Evolutionary conservation across 2,797 vertebrate genomes (phyloP).

Genomic region (Balearica regulorum): DNA sequence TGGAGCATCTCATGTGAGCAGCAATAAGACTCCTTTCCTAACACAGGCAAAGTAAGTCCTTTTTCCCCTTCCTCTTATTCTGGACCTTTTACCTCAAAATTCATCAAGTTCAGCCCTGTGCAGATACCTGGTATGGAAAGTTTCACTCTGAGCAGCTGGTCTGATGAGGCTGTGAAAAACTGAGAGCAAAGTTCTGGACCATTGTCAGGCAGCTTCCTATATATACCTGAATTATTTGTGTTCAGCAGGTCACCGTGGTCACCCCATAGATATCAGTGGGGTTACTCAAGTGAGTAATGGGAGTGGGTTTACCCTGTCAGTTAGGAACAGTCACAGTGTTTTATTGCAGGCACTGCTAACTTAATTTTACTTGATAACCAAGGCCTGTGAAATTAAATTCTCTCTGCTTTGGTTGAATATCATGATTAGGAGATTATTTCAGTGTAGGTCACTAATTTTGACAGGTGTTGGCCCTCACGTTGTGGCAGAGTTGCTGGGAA

Average conservation of each 20-base stretch:
- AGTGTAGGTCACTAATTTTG: background rate
- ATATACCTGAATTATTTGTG: background rate
- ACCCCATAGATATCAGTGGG: background rate
- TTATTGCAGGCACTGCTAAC: background rate
- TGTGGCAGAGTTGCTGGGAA: background rate
- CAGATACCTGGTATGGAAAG: conserved; percentile 1
- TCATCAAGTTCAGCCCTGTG: conserved; percentile 1
- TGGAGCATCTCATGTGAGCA: conserved; percentile 7
- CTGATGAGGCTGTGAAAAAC: conserved; percentile 17
- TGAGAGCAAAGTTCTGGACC: background rate
- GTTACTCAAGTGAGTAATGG: background rate
- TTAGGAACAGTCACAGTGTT: background rate
- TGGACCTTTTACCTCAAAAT: background rate
- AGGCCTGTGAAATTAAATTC: conserved; percentile 55
- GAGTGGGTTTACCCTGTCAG: background rate
- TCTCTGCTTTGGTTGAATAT: background rate
- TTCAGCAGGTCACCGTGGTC: conserved; percentile 15
- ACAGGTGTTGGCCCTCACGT: background rate
- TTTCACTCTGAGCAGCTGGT: conserved; percentile 24
- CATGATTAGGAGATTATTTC: conserved; percentile 10
- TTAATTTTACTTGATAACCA: conserved; percentile 12
- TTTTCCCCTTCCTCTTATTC: background rate
- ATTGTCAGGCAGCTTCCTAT: background rate
- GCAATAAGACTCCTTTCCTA: conserved; percentile 1
- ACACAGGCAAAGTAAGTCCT: background rate